phyloP scores from a whole-genome alignment of 2,888 invertebrate genomes.

The Notocelia uddmanniana region DNA sequence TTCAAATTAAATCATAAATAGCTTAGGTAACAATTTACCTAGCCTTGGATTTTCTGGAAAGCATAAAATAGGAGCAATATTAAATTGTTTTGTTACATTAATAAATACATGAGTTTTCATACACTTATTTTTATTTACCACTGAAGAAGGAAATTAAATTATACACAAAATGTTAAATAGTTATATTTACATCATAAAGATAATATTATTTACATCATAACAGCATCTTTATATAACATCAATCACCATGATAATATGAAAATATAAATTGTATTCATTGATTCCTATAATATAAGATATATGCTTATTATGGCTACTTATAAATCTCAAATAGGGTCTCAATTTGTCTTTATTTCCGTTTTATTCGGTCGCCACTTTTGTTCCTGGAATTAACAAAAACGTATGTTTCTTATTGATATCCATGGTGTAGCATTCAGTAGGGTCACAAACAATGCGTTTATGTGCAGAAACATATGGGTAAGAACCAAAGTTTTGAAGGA shows the following conservation, averaged over 20 bases:
- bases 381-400: conserved; percentile 71
- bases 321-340: conserved; percentile 51
- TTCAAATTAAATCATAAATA: not conserved
- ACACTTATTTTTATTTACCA: not conserved
- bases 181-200: conserved; percentile 70
- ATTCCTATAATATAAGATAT: conserved; percentile 53
- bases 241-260: conserved; percentile 63
- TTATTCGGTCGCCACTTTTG: conserved; percentile 83
- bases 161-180: conserved; percentile 58
- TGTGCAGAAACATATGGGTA: not conserved
- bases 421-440: not conserved
- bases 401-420: conserved; percentile 7
- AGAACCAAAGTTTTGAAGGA: too few relatives aligned
- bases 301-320: conserved; percentile 60
- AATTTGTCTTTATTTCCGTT: conserved; percentile 74
- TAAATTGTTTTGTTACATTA: conserved; percentile 39
- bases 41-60: not conserved
- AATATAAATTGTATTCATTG: conserved; percentile 56
- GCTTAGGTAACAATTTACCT: conserved; percentile 6
- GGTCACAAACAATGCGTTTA: conserved; percentile 11
- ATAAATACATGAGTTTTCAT: conserved; percentile 30
- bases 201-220: conserved; percentile 53
- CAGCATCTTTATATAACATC: conserved; percentile 62
- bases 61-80: not conserved
- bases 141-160: conserved; percentile 50